Evolutionary conservation across 1,140 invertebrate species (phyloP).

Genomic region (Neodiprion pinetum): DNA sequence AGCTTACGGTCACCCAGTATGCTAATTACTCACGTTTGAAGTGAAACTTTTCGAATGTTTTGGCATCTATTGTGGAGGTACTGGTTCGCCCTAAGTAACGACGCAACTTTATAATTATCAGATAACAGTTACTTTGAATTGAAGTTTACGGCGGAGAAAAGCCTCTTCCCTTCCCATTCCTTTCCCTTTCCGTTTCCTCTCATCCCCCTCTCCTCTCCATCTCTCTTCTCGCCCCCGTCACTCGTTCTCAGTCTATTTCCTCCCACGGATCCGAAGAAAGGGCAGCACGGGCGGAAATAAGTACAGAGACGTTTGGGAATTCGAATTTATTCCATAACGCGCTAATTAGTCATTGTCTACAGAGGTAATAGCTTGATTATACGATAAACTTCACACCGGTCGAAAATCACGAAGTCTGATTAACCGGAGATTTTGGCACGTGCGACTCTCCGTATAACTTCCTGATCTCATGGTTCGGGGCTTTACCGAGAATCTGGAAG

Average conservation of each 20-base stretch:
- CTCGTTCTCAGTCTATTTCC: background rate
- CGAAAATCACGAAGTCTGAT: no score
- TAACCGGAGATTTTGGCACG: no score
- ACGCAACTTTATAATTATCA: constrained; percentile 5
- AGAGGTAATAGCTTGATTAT: no score
- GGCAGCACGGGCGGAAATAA: background rate
- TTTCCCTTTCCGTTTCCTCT: background rate
- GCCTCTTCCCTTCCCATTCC: background rate
- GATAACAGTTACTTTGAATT: constrained; percentile 6
- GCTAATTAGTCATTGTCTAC: background rate
- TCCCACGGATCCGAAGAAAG: background rate
- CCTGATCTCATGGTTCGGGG: background rate
- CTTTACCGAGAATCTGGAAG: background rate
- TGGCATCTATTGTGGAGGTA: background rate
- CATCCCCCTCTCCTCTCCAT: background rate
- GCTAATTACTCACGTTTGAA: background rate
- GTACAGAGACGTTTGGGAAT: background rate
- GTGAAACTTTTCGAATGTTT: constrained; percentile 1
- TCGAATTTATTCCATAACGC: background rate
- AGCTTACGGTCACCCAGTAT: background rate
- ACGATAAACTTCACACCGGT: no score
- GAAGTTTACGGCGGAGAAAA: background rate
- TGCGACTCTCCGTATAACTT: no score
- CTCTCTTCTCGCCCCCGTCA: background rate
- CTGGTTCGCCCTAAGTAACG: constrained; percentile 6